Conservation (phyloP, 2,797 vertebrate species). For the Cephalopachus bancanus region DNA sequence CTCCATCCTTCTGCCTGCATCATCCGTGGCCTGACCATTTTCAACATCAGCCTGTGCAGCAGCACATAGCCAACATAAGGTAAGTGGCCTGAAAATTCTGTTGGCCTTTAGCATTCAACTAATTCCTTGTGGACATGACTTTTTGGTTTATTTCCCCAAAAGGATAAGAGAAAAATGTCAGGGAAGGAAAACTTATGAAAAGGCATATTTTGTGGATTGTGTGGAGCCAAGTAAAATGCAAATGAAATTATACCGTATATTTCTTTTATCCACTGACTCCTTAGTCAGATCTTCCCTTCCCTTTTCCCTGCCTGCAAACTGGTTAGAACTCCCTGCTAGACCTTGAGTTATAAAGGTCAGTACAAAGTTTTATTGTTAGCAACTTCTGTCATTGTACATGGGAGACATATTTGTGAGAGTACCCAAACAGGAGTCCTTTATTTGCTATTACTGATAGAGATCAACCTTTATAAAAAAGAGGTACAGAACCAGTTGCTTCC, state of each 20-base stretch:
- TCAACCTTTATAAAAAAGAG: background rate
- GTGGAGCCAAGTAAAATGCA: background rate
- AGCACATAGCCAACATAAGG: constrained; percentile 91
- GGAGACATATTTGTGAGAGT: background rate
- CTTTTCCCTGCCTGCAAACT: background rate
- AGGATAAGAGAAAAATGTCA: background rate
- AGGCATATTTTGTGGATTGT: background rate
- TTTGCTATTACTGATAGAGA: background rate
- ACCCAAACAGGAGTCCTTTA: background rate
- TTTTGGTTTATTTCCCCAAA: constrained; percentile 29
- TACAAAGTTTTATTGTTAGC: background rate
- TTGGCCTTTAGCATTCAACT: background rate
- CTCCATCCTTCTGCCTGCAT: constrained; percentile 91
- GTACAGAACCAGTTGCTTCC: background rate
- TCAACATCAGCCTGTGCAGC: constrained; percentile 92
- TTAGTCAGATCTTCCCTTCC: background rate
- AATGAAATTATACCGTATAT: background rate
- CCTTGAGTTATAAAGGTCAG: background rate
- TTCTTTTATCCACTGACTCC: background rate
- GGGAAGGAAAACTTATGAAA: background rate
- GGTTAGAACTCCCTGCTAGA: background rate
- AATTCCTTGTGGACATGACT: background rate
- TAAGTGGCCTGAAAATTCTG: constrained; percentile 82
- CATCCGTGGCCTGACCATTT: constrained; percentile 95
- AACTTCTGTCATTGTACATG: background rate